These are phyloP conservation scores for Crotalus horridus DNA, from an alignment of 2,113 vertebrate species.

Conservation along the genomic window DNA sequence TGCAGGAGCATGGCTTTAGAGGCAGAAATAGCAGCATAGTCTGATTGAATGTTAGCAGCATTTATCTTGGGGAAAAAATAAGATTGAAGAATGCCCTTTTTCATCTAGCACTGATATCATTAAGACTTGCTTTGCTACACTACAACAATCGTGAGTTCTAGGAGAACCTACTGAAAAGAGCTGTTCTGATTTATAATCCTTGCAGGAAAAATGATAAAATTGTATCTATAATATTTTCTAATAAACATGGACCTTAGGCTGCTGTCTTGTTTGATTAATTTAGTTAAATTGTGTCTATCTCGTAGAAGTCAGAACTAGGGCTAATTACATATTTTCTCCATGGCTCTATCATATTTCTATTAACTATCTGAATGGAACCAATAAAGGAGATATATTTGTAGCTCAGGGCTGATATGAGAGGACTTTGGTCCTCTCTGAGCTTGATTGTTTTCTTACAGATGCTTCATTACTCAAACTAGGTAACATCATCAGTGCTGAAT, in stretches of 20 bases:
- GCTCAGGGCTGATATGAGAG: background rate
- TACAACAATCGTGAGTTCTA: background rate
- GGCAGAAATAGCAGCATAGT: slow-evolving; percentile 50
- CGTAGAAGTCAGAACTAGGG: background rate
- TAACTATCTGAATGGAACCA: background rate
- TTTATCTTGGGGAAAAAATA: slow-evolving; percentile 28
- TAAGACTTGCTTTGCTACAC: background rate
- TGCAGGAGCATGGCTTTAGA: slow-evolving; percentile 44
- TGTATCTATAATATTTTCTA: background rate
- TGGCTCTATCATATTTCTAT: background rate
- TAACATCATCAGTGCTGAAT: background rate
- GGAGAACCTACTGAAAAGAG: background rate
- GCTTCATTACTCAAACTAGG: background rate
- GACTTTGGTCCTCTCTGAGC: background rate
- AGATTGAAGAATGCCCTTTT: background rate
- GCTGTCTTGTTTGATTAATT: background rate
- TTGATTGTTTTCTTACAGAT: background rate
- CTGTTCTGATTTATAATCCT: background rate
- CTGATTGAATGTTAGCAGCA: slow-evolving; percentile 34
- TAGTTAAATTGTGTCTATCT: background rate
- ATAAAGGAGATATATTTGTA: background rate
- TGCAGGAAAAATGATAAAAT: background rate
- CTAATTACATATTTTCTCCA: background rate
- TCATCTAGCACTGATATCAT: background rate
- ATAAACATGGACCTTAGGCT: background rate